phyloP scores from a whole-genome alignment of 2,113 vertebrate species.

The Mustelus asterias region DNA sequence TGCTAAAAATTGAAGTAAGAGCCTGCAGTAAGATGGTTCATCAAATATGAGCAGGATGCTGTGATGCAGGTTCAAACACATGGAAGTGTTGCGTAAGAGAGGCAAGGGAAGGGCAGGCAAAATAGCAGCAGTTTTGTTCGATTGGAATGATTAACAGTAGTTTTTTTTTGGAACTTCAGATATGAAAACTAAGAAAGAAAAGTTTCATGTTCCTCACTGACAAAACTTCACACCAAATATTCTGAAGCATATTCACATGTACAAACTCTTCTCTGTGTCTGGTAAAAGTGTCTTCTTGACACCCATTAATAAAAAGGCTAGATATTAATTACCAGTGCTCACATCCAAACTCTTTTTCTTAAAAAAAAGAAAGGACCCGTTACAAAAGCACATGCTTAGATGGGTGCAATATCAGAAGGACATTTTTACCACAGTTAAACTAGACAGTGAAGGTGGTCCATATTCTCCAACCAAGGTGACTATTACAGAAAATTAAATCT shows the following conservation, averaged over 20 bases:
- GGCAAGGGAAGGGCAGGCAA: background rate
- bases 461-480: background rate
- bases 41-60: background rate
- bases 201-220: background rate
- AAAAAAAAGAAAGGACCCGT: background rate
- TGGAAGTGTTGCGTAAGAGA: background rate
- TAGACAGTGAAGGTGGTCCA: too few relatives aligned
- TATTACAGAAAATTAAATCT: background rate
- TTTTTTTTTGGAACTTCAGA: background rate
- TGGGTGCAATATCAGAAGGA: background rate
- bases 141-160: background rate
- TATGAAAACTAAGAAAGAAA: background rate
- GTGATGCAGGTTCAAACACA: background rate
- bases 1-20: too few relatives aligned
- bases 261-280: background rate
- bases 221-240: background rate
- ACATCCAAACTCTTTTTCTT: background rate
- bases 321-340: background rate
- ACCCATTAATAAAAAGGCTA: background rate
- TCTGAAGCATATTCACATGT: background rate
- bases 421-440: background rate
- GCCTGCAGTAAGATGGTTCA: too few relatives aligned
- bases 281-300: background rate
- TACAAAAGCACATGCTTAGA: slow-evolving; percentile 15
- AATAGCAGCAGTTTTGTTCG: background rate